Conservation (phyloP, 2,797 vertebrate genomes). For the Cuniculus paca region DNA sequence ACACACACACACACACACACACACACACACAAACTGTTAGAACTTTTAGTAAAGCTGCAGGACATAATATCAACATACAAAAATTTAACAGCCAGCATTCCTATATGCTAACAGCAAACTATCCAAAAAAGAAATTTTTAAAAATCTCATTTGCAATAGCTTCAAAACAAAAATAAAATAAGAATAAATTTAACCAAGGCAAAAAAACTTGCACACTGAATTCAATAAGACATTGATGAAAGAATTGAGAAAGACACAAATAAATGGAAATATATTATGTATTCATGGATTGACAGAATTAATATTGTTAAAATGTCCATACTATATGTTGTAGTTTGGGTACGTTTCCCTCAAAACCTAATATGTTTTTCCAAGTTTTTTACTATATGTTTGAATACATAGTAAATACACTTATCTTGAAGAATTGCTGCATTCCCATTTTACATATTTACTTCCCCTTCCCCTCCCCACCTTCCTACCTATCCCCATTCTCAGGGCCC, state of each 20-base stretch:
- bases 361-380: background rate
- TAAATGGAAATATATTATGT: background rate
- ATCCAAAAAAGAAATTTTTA: background rate
- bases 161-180: background rate
- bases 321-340: background rate
- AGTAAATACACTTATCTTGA: background rate
- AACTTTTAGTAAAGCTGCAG: background rate
- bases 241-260: background rate
- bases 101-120: background rate
- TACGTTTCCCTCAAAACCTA: background rate
- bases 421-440: background rate
- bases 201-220: background rate
- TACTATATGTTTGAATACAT: background rate
- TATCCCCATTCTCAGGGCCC: background rate
- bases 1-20: background rate
- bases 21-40: background rate
- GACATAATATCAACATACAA: background rate
- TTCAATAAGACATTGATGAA: background rate
- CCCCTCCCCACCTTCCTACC: background rate
- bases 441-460: background rate
- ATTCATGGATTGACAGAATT: background rate
- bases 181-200: background rate
- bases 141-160: background rate
- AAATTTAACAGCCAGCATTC: background rate
- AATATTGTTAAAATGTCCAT: background rate